A percentile compares a stretch with the other conserved stretches of the same genome.
These are phyloP conservation scores for Protonibea diacanthus DNA, from an alignment of 2,797 vertebrate genomes.

Conservation along the genomic window DNA sequence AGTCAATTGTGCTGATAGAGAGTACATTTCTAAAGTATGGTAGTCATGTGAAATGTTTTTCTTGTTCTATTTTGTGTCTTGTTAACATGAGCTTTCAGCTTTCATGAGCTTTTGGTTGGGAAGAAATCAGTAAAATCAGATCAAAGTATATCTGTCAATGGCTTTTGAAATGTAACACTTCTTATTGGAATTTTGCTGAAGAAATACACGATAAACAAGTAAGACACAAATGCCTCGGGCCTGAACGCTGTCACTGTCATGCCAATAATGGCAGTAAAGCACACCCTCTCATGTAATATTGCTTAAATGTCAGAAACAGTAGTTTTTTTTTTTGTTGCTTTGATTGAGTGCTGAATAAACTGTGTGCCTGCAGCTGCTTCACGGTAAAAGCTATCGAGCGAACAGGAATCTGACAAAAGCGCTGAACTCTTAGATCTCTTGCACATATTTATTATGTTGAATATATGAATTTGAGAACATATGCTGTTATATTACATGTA, in stretches of 20 bases:
- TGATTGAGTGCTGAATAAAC: not conserved
- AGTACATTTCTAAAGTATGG: not conserved
- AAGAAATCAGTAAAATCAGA: slow-evolving; percentile 1
- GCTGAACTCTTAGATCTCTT: not conserved
- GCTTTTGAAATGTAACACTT: not conserved
- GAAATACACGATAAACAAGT: too few species aligned
- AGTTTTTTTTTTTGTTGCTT: too few species aligned
- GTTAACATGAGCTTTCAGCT: not conserved
- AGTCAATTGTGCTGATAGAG: not conserved
- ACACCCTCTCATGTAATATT: too few species aligned
- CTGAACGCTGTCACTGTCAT: too few species aligned
- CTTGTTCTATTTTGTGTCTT: not conserved
- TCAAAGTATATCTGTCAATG: not conserved
- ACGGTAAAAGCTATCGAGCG: not conserved
- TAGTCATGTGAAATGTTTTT: not conserved
- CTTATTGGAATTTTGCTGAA: not conserved
- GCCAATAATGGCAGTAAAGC: too few species aligned
- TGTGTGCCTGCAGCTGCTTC: not conserved
- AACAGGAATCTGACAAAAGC: not conserved
- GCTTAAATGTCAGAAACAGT: not conserved
- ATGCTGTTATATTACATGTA: not conserved
- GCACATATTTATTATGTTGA: not conserved
- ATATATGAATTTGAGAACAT: not conserved
- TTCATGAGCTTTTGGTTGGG: not conserved
- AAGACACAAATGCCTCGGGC: too few species aligned